Conservation (phyloP, 2,113 vertebrate genomes). For the Lophotis ruficrista region DNA sequence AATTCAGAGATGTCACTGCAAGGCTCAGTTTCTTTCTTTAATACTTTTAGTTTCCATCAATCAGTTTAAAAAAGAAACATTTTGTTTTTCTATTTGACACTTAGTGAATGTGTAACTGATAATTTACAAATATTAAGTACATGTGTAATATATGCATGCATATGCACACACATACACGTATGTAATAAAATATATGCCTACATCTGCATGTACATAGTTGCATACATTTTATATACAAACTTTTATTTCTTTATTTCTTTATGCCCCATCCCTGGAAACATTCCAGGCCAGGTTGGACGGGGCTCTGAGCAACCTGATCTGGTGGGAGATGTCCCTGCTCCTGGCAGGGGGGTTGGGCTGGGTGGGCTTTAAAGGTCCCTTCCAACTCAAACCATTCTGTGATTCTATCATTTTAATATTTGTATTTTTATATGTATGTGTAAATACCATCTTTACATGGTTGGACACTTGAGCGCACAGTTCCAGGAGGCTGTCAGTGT, state of each 20-base stretch:
- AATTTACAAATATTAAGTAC: background rate
- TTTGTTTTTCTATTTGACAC: background rate
- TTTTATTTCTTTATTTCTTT: no score
- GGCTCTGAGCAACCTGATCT: no score
- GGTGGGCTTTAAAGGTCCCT: no score
- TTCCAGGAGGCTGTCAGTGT: background rate
- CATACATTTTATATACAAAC: background rate
- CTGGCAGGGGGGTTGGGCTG: no score
- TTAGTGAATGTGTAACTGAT: background rate
- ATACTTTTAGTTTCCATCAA: background rate
- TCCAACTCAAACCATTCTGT: no score
- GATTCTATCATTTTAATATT: background rate
- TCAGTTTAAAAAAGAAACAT: background rate
- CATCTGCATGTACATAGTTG: no score
- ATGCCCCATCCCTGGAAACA: no score
- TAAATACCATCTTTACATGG: background rate
- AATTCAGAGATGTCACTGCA: background rate
- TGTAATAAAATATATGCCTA: background rate
- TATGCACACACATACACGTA: background rate
- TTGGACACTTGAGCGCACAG: background rate
- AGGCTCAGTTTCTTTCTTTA: background rate
- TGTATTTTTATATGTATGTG: background rate
- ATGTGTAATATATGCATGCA: background rate
- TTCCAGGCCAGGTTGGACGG: no score
- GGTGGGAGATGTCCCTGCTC: no score